These are phyloP conservation scores for Sander vitreus DNA, from an alignment of 2,113 vertebrate genomes.

Conservation along the genomic window DNA sequence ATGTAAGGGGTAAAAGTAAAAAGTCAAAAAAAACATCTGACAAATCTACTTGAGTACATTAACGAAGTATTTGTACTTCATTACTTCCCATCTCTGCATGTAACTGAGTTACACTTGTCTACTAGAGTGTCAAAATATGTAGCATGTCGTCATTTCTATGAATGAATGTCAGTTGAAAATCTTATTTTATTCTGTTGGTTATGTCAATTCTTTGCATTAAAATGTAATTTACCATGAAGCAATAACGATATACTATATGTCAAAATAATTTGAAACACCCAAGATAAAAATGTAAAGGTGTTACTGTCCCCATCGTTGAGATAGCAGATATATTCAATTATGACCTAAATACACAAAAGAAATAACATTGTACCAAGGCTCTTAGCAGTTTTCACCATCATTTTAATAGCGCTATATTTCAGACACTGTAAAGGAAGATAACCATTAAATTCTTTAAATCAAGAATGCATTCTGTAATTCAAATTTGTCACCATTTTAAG, in stretches of 20 bases:
- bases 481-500: background rate
- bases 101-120: constrained; percentile 1
- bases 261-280: background rate
- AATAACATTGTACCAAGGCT: background rate
- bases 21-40: no score
- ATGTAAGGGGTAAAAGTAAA: no score
- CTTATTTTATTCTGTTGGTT: background rate
- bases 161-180: background rate
- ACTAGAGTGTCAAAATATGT: constrained; percentile 1
- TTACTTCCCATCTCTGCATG: no score
- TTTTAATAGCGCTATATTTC: background rate
- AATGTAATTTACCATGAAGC: background rate
- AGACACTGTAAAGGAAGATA: background rate
- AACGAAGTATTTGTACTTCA: no score
- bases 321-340: background rate
- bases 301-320: background rate
- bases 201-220: background rate
- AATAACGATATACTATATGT: no score
- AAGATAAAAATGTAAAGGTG: background rate
- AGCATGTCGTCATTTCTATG: constrained; percentile 1
- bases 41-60: no score
- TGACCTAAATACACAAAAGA: background rate
- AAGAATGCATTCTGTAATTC: background rate
- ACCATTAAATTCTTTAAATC: background rate
- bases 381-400: background rate